These are phyloP conservation scores for Macrochelys suwanniensis DNA, from an alignment of 2,797 vertebrate species.

Conservation along the genomic window DNA sequence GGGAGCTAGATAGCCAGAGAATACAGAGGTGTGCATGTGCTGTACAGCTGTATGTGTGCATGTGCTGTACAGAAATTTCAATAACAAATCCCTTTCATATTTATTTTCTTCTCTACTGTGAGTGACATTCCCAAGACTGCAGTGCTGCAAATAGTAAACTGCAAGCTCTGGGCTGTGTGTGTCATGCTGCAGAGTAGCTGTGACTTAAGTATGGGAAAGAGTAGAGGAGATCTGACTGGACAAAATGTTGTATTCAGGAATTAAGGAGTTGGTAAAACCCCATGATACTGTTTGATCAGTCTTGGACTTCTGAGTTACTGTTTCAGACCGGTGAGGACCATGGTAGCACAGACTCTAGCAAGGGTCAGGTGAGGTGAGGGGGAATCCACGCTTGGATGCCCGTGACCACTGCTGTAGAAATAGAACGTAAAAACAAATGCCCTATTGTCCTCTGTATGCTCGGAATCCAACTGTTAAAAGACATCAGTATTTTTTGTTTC, in stretches of 20 bases:
- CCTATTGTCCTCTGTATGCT: not conserved
- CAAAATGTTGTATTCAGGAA: not conserved
- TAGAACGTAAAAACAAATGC: conserved; percentile 18
- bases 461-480: rapidly evolving
- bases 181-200: not conserved
- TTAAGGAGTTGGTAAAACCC: not conserved
- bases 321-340: not conserved
- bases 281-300: not conserved
- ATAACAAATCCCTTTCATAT: not conserved
- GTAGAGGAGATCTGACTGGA: not conserved
- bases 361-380: not conserved
- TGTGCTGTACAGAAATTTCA: not conserved
- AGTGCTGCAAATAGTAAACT: not conserved
- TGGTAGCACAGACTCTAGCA: not conserved
- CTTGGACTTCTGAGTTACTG: not conserved
- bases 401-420: not conserved
- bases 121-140: not conserved
- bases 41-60: not conserved
- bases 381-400: not conserved
- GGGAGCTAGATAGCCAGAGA: not conserved
- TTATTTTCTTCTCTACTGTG: not conserved
- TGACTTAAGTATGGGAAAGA: not conserved
- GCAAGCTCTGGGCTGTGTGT: not conserved
- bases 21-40: rapidly evolving
- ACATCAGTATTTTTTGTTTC: not conserved